Conservation (phyloP, 1,140 invertebrate species). For the silkworm (Bombyx mori) region DNA sequence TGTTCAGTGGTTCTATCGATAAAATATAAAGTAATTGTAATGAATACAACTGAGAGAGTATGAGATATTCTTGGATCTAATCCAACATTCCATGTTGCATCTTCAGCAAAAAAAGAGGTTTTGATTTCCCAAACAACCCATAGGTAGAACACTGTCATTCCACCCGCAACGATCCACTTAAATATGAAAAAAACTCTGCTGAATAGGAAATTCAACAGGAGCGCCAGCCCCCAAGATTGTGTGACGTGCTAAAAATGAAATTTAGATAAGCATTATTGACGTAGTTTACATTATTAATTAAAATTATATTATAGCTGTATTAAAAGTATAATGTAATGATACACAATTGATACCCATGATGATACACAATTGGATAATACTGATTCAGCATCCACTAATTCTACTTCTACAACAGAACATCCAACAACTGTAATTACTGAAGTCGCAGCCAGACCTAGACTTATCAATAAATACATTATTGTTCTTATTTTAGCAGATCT, state of each 20-base stretch:
- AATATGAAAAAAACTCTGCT: conserved; percentile 87
- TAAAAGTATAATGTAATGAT: conserved; percentile 32
- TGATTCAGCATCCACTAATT: conserved; percentile 21
- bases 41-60: conserved; percentile 78
- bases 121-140: conserved; percentile 76
- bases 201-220: conserved; percentile 87
- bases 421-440: conserved; percentile 75
- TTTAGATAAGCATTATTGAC: conserved; percentile 6
- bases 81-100: conserved; percentile 77
- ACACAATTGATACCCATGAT: conserved; percentile 79
- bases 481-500: conserved; percentile 75
- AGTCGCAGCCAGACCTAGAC: conserved; percentile 74
- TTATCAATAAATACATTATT: conserved; percentile 65
- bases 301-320: conserved; percentile 21
- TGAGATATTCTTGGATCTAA: conserved; percentile 79
- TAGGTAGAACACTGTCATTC: conserved; percentile 78
- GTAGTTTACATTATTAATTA: conserved; percentile 7
- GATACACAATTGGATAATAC: conserved; percentile 69
- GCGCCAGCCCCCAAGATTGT: conserved; percentile 82
- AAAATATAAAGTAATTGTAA: conserved; percentile 82
- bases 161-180: conserved; percentile 80
- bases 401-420: conserved; percentile 38
- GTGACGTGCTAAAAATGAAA: conserved; percentile 82
- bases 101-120: conserved; percentile 59
- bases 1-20: conserved; percentile 92